Percentiles rank a stretch among this genome's conserved stretches.
Conservation (phyloP, 2,113 vertebrate species). For the Coregonus clupeaformis region DNA sequence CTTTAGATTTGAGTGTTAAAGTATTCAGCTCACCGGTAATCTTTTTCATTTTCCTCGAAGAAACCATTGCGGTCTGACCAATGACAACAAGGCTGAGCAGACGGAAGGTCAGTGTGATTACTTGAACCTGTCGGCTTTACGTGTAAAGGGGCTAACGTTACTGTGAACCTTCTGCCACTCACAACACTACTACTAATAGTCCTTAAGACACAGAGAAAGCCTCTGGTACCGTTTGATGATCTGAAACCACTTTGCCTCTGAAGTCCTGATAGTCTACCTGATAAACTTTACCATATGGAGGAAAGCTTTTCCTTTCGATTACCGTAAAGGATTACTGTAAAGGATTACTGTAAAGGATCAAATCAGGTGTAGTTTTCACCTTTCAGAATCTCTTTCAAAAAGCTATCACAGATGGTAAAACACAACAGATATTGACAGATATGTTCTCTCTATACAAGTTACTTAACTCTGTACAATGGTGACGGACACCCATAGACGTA, state of each 20-base stretch:
- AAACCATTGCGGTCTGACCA: constrained; percentile 3
- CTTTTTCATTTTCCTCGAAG: neutral
- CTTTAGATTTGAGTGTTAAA: constrained; percentile 3
- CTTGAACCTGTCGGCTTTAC: constrained; percentile 35
- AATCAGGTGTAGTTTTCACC: too few relatives aligned
- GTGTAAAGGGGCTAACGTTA: constrained; percentile 19
- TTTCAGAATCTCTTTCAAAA: too few relatives aligned
- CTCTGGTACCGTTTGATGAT: constrained; percentile 10
- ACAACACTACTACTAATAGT: constrained; percentile 22
- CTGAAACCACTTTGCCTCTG: constrained; percentile 7
- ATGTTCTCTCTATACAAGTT: too few relatives aligned
- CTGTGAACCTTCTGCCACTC: constrained; percentile 42
- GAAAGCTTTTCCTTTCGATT: too few relatives aligned
- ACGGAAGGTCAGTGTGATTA: constrained; percentile 53
- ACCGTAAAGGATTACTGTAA: too few relatives aligned
- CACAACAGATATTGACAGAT: too few relatives aligned
- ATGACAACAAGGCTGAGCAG: constrained; percentile 37
- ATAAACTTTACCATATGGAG: too few relatives aligned
- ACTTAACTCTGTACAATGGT: too few relatives aligned
- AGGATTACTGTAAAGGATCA: too few relatives aligned
- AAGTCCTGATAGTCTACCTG: constrained; percentile 1
- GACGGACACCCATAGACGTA: too few relatives aligned
- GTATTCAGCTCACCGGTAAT: constrained; percentile 1
- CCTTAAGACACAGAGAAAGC: constrained; percentile 35
- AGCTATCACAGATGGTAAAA: too few relatives aligned